Evolutionary conservation across 1,140 invertebrate species (phyloP), one percentile per base, ranked within the genome.

Genomic region (Argopecten irradians): DNA sequence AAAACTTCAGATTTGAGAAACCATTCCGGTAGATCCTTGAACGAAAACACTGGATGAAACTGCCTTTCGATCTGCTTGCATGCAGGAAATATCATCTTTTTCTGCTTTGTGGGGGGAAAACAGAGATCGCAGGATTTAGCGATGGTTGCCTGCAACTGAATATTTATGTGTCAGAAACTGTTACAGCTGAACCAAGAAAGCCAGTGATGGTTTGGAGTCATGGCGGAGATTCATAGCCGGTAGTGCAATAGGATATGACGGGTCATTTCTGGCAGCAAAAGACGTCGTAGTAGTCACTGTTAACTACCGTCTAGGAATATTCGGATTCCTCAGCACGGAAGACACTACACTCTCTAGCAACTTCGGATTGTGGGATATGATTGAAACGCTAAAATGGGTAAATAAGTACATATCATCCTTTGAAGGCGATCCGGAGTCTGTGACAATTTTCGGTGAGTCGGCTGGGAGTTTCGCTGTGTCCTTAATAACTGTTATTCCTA

Each of bases 381-480:
- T n/a, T n/a, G n/a, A n/a, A n/a, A n/a, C n/a, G n/a, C n/a, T 96
- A 9, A 89, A 93, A 88, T 96, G 95, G 95, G 97, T 99, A 9
- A 97, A 97, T 92, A 97, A 98, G 93, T 99, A 99, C 95, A 99
- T 95, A 88, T 97, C 96, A 86, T 96, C 96, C 16, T 99, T 99
- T 95, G 98, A 98, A 43, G 98, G 98, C 5, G 98, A 99, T 96
- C 98, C 98, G 22, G 96, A 98, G 91, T 98, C 98, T 93, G 97
- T 99, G 28, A 99, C 98, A 0, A 96, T 99, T 16, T 99, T 99
- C 93, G 98, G 98, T 28, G 98, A 99, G 95, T 98, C 97, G 86
- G 98, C 98, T 22, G 98, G 98, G 14, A 98, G 98, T 7, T 98
- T 98, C 13, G 98, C 98, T 43, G 98, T 99, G 0, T 97, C 97